Evolutionary conservation across 2,113 vertebrate genomes (phyloP).

Genomic region (Sylvietta virens): DNA sequence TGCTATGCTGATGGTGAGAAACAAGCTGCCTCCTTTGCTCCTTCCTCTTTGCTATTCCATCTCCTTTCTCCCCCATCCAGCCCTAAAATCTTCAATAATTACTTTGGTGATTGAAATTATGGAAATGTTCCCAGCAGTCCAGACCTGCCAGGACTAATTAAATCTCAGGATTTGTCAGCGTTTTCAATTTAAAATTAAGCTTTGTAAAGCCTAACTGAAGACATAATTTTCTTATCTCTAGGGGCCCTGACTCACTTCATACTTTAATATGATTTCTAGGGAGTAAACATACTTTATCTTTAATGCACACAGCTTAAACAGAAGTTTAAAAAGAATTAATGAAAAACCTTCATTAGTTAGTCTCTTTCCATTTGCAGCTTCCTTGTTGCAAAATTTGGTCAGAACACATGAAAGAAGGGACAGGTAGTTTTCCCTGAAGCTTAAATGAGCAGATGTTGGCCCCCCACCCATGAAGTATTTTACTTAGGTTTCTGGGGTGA

Average conservation of each 20-base stretch:
- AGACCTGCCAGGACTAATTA: constrained; percentile 36
- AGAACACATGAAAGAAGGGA: background rate
- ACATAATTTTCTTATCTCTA: background rate
- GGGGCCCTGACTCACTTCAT: background rate
- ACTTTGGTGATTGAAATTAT: background rate
- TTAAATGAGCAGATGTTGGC: background rate
- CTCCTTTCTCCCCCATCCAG: background rate
- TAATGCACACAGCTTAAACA: background rate
- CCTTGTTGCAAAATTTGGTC: background rate
- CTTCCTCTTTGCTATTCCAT: background rate
- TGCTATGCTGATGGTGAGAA: background rate
- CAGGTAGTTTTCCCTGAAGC: background rate
- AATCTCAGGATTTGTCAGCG: background rate
- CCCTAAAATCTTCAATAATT: background rate
- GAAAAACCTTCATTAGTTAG: background rate
- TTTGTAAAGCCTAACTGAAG: background rate
- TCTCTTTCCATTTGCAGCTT: background rate
- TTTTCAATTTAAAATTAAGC: background rate
- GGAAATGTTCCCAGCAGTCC: background rate
- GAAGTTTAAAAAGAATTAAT: background rate
- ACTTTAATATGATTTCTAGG: background rate
- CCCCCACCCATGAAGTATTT: background rate
- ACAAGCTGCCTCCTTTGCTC: background rate
- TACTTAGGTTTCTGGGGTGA: background rate
- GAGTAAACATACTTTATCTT: background rate